Conservation (phyloP, 2,113 vertebrate genomes). For the Ochotona curzoniae region DNA sequence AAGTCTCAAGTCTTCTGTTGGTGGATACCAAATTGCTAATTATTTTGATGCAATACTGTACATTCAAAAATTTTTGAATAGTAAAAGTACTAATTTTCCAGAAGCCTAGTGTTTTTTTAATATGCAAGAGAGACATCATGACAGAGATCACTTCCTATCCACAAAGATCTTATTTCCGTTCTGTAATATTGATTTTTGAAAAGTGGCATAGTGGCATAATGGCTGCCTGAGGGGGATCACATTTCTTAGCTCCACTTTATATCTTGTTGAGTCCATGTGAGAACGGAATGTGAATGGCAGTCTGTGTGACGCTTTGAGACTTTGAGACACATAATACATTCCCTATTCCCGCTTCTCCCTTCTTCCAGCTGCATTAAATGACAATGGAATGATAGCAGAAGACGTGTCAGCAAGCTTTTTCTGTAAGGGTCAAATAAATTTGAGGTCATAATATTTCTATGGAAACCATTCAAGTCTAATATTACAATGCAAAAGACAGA, state of each 20-base stretch:
- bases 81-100: conserved; percentile 10
- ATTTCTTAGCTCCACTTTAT: not conserved
- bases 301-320: not conserved
- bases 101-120: not conserved
- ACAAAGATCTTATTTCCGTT: not conserved
- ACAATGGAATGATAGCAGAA: not conserved
- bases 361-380: not conserved
- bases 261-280: not conserved
- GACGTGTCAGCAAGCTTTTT: not conserved
- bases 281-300: not conserved
- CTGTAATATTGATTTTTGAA: not conserved
- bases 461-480: not conserved
- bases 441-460: not conserved
- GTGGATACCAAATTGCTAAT: not conserved
- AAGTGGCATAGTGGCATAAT: not conserved
- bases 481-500: not conserved
- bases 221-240: not conserved
- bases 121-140: not conserved
- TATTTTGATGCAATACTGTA: not conserved
- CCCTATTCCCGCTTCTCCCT: not conserved
- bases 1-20: not conserved
- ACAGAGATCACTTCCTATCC: not conserved
- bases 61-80: not conserved
- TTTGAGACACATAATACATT: not conserved
- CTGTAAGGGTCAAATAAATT: not conserved